phyloP scores from a whole-genome alignment of 2,888 invertebrate species.

The Kryphioiulus occultus region DNA sequence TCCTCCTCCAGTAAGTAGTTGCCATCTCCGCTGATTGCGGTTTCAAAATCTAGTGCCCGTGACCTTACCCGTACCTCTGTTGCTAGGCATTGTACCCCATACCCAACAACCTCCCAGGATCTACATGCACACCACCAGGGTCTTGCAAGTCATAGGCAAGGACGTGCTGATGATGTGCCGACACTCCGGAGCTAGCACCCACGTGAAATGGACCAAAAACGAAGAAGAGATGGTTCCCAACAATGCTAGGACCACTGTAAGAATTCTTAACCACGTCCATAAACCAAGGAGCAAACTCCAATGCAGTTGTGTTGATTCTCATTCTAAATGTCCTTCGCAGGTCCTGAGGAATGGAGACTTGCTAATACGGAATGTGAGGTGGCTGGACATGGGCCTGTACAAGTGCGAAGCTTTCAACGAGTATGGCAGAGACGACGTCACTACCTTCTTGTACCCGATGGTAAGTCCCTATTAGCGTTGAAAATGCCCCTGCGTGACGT shows the following conservation, averaged over 20 bases:
- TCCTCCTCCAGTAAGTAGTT: too few relatives aligned
- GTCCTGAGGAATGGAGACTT: slow-evolving; percentile 52
- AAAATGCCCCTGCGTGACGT: background rate
- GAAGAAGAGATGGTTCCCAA: slow-evolving; percentile 40
- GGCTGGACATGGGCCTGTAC: slow-evolving; percentile 53
- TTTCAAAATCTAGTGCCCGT: too few relatives aligned
- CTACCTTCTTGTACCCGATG: slow-evolving; percentile 52
- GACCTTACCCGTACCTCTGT: too few relatives aligned
- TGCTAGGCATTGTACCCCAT: background rate
- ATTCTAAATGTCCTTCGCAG: slow-evolving; percentile 25
- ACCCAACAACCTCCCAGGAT: slow-evolving; percentile 45
- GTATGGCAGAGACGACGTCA: slow-evolving; percentile 48
- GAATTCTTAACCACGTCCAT: background rate
- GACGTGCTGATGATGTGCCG: slow-evolving; percentile 53
- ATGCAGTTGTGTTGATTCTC: background rate
- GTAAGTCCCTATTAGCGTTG: background rate
- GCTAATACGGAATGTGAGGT: slow-evolving; percentile 50
- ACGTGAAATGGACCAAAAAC: slow-evolving; percentile 43
- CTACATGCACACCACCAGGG: slow-evolving; percentile 49
- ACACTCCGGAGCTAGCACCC: background rate
- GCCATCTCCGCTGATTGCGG: too few relatives aligned
- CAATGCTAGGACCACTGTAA: slow-evolving; percentile 52
- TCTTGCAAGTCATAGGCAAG: slow-evolving; percentile 51
- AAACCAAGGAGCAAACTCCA: background rate
- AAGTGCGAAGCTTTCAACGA: slow-evolving; percentile 48